Evolutionary conservation across 2,797 vertebrate genomes (phyloP).

Genomic region (Lerista edwardsae): DNA sequence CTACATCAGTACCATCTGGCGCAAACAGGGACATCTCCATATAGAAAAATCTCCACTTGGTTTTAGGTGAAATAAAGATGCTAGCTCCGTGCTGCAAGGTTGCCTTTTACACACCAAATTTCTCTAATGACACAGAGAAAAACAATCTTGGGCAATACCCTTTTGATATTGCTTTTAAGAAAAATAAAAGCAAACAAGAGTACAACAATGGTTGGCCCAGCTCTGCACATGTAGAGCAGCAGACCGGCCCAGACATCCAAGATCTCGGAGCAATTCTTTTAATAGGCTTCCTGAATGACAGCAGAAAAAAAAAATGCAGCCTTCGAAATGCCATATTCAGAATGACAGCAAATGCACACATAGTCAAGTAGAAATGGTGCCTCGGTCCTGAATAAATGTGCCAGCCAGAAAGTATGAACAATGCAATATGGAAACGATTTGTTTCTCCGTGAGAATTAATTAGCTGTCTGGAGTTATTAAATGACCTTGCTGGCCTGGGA

Average conservation of each 20-base stretch:
- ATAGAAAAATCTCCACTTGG: neutral
- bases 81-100: neutral
- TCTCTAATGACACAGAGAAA: neutral
- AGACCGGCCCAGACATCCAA: neutral
- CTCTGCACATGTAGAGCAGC: neutral
- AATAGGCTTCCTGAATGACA: neutral
- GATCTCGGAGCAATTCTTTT: constrained; percentile 19
- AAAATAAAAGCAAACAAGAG: neutral
- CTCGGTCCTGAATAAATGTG: constrained; percentile 46
- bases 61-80: neutral
- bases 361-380: neutral
- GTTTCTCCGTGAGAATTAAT: constrained; percentile 63
- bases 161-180: constrained; percentile 2
- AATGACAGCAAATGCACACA: neutral
- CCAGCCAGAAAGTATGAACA: constrained; percentile 28
- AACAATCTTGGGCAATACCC: neutral
- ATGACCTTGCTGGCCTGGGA: constrained; percentile 27
- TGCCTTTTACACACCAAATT: neutral
- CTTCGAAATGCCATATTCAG: neutral
- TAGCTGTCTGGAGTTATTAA: constrained; percentile 56
- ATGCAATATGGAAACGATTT: constrained; percentile 45
- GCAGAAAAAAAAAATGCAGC: neutral
- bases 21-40: neutral
- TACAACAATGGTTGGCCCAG: neutral
- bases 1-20: no score